phyloP scores from a whole-genome alignment of 1,140 invertebrate species.

The Amphibalanus amphitrite region DNA sequence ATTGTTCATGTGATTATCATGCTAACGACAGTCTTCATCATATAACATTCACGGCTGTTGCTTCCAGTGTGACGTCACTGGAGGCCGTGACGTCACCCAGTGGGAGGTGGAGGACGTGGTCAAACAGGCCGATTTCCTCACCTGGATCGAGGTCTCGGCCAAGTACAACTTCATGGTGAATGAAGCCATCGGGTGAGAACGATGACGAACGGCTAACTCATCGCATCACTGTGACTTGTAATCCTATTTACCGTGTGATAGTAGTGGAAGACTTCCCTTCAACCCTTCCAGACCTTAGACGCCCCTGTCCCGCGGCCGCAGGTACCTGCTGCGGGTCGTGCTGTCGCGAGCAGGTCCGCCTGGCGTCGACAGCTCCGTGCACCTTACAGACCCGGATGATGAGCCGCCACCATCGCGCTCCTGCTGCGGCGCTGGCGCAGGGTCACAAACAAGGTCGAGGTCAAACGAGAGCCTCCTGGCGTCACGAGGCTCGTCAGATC shows the following conservation, averaged over 20 bases:
- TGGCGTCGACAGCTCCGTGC: neutral
- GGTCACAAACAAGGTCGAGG: too few species aligned
- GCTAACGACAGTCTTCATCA: too few species aligned
- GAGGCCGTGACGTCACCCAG: slow-evolving; percentile 33
- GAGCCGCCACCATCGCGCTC: neutral
- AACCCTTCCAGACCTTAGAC: neutral
- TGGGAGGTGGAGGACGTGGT: slow-evolving; percentile 38
- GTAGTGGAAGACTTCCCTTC: neutral
- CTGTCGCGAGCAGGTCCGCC: too few species aligned
- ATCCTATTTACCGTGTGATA: too few species aligned
- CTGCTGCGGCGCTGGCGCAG: neutral
- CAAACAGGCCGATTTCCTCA: slow-evolving; percentile 39
- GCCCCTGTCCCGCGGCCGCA: neutral
- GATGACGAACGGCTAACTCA: neutral
- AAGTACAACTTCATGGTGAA: slow-evolving; percentile 42
- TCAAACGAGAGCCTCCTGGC: too few species aligned
- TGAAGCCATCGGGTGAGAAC: slow-evolving; percentile 35
- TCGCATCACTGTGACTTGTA: too few species aligned
- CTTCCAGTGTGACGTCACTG: slow-evolving; percentile 16
- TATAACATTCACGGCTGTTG: too few species aligned
- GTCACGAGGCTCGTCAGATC: too few species aligned
- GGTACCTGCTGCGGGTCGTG: neutral
- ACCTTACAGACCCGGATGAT: neutral
- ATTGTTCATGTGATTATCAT: too few species aligned
- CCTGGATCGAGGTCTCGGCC: slow-evolving; percentile 41